Evolutionary conservation across 2,888 invertebrate species (phyloP), one percentile per base, ranked within the genome.

Genomic region (Pharmacophagus antenor): DNA sequence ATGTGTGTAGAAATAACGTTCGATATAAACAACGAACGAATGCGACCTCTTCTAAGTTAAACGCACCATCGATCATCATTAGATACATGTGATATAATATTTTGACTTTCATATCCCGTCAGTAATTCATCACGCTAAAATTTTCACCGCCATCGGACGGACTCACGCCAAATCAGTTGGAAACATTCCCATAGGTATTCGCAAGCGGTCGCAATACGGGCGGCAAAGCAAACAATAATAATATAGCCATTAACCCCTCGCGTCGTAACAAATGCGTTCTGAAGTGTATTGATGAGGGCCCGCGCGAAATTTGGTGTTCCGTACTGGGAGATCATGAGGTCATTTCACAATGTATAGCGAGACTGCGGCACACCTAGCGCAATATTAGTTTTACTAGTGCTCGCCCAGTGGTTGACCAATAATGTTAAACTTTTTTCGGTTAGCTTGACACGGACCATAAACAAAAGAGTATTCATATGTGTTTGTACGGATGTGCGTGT

Each of bases 221-320:
- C 53, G 21, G 57, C 54, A 69, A 69, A 64, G 65, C 66, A 73
- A 72, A 71, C 70, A 70, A 70, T 68, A 70, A 70, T 67, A 70
- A 73, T 74, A 73, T 65, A 75, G 70, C 73, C 77, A 79, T 82
- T 80, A 80, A 71, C 72, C 73, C 58, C 66, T 67, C 50, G 69
- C 71, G 70, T 62, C 70, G 70, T 69, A 79, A 79, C 80, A 77
- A 78, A 82, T 70, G 72, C 59, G 67, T 62, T 71, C 63, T 70
- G 77, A 77, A 70, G 77, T 71, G 65, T 79, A 82, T 80, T 80
- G 76, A 84, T 84, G 82, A 76, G 70, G 70, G 67, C 70, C 65
- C 56, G 23, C 53, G 58, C 61, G 56, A 61, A 61, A 61, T 62
- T 61, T 54, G 46, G 62, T 62, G 70, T 74, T 74, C 72, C 73